Conservation (phyloP, 30 jellyfish, hydroid and myxozoan genomes). For the Chironex yamaguchii region DNA sequence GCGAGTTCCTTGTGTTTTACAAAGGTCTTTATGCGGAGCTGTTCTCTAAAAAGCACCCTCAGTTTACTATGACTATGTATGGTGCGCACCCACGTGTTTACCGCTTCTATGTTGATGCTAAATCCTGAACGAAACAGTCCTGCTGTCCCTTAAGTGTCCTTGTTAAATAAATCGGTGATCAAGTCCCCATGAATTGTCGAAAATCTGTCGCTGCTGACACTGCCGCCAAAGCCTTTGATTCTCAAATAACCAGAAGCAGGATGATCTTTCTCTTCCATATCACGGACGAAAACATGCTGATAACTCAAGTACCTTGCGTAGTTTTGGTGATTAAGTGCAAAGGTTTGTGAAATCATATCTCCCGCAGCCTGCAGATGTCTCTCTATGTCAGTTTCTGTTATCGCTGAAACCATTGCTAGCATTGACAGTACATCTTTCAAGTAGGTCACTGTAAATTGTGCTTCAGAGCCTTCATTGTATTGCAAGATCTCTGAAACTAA, state of each 20-base stretch:
- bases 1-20: slow-evolving; percentile 21
- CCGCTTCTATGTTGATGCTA: slow-evolving; percentile 33
- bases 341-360: too few species aligned
- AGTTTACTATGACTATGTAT: slow-evolving; percentile 19
- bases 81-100: slow-evolving; percentile 50
- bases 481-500: too few species aligned
- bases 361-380: too few species aligned
- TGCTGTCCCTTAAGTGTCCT: slow-evolving; percentile 56
- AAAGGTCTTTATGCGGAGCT: slow-evolving; percentile 8
- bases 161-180: slow-evolving; percentile 55
- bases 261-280: slow-evolving; percentile 15
- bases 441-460: too few species aligned
- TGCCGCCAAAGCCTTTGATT: slow-evolving; percentile 31
- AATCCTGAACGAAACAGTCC: slow-evolving; percentile 59
- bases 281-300: too few species aligned
- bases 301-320: too few species aligned
- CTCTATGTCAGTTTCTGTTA: too few species aligned
- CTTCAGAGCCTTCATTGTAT: too few species aligned
- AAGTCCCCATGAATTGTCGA: slow-evolving; percentile 66
- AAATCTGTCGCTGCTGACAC: slow-evolving; percentile 38
- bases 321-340: not conserved
- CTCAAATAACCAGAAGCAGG: slow-evolving; percentile 43
- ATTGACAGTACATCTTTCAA: too few species aligned
- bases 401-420: too few species aligned
- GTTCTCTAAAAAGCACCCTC: not conserved